Base-by-base conservation (phyloP, 2,888 invertebrate species). In the Nebria salina region DNA sequence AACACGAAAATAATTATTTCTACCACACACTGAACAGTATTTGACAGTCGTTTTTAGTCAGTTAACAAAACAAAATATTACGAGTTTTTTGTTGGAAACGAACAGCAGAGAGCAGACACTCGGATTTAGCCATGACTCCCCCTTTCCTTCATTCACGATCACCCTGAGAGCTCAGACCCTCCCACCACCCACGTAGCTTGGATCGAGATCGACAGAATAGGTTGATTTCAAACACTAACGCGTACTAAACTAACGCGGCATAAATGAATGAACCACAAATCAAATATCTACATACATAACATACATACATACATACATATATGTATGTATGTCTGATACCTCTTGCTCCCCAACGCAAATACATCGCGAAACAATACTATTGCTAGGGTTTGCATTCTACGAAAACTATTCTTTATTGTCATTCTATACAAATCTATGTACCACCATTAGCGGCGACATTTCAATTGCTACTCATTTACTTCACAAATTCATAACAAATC, bases 91-190 rank as follows among this genome's bases (percentile, higher is more conserved):
- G 70, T 80, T 68, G 75, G 70, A 80, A 75, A 80, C 79, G 79
- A 73, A 77, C 34, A 34, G 34, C 34, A 34, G 34, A 75, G 65
- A 80, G 70, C 75, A 75, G 65, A 80, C 75, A 75, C 80, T 80
- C 80, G 72, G 80, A 80, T 80, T 80, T 80, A 80, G 80, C 75
- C 80, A 75, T 75, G 75, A 68, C 75, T 75, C 80, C 80, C 80
- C 64, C 74, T 75, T 75, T 20, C 80, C 80, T 54, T 54, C 54
- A 54, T 54, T 54, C 54, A 54, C 54, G 54, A 54, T 54, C 7
- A 70, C 80, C 75, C 80, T 80, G 70, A 34, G 34, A 34, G 34
- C 34, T 34, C 1, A 34, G 34, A n/a, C 75, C 75, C 75, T 75
- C 80, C 75, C 42, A 66, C 42, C 79, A 75, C 79, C 75, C 75